Conservation (phyloP, 2,888 invertebrate genomes). For the Acutogordius australiensis region DNA sequence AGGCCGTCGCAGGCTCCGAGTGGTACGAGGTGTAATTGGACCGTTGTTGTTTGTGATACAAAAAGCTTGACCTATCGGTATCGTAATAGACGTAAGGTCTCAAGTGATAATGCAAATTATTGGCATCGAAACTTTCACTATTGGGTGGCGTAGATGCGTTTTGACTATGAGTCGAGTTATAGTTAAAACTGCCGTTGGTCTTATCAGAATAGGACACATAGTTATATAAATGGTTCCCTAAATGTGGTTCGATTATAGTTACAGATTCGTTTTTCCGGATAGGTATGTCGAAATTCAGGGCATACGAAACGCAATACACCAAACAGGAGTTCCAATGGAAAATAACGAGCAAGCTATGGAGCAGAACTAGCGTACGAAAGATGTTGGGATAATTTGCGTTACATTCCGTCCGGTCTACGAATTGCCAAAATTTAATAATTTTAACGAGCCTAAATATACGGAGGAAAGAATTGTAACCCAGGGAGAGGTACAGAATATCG, state of each 20-base stretch:
- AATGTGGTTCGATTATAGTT: too few species aligned
- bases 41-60: too few species aligned
- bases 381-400: slow-evolving; percentile 96
- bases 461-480: slow-evolving; percentile 67
- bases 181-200: too few species aligned
- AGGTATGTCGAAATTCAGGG: neutral
- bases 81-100: neutral
- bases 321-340: slow-evolving; percentile 99
- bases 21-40: neutral
- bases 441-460: slow-evolving; percentile 80
- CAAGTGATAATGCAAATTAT: neutral
- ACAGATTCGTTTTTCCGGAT: neutral
- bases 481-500: slow-evolving; percentile 86
- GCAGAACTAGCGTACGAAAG: slow-evolving; percentile 26
- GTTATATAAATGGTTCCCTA: too few species aligned
- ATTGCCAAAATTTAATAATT: slow-evolving; percentile 89
- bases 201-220: too few species aligned
- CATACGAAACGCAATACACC: slow-evolving; percentile 15
- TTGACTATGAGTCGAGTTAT: neutral
- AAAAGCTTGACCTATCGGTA: neutral
- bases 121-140: too few species aligned
- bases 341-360: slow-evolving; percentile 72
- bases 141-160: neutral
- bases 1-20: slow-evolving; percentile 23
- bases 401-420: slow-evolving; percentile 84